Evolutionary conservation across 2,113 vertebrate genomes (phyloP).

Genomic region (Ploceus nigricollis): DNA sequence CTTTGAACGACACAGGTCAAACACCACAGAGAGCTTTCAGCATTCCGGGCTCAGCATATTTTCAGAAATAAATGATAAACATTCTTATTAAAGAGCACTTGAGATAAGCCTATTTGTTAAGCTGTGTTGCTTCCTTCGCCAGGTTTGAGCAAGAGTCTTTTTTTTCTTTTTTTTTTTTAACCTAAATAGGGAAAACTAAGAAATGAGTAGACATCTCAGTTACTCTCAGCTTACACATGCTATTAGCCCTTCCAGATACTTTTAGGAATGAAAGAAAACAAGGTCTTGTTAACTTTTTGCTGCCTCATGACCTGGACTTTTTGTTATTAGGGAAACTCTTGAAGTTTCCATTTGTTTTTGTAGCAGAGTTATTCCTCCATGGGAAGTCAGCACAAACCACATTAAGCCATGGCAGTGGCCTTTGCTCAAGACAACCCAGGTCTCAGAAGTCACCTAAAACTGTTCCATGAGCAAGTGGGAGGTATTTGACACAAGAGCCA

Average conservation of each 20-base stretch:
- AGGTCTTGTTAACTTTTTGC: not conserved
- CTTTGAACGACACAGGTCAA: not conserved
- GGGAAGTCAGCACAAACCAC: not conserved
- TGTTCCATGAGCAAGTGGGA: not conserved
- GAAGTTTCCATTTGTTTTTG: not conserved
- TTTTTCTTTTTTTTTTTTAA: not conserved
- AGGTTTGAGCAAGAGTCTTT: not conserved
- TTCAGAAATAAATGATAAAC: constrained; percentile 54
- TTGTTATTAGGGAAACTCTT: not conserved
- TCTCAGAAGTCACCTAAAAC: not conserved
- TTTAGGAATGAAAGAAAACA: not conserved
- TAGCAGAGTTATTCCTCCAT: not conserved
- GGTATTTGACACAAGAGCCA: not conserved
- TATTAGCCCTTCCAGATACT: not conserved
- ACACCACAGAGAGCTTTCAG: not conserved
- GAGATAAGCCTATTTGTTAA: constrained; percentile 60
- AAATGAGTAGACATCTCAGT: not conserved
- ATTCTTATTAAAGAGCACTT: constrained; percentile 51
- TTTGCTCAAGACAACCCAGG: not conserved
- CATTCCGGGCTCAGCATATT: constrained; percentile 36
- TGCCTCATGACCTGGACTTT: not conserved
- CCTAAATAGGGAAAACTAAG: not conserved
- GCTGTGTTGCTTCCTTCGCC: not conserved
- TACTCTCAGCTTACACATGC: not conserved
- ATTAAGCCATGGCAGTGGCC: not conserved